Evolutionary conservation across 2,797 vertebrate genomes (phyloP).

Genomic region (Melanotaenia maccullochi): DNA sequence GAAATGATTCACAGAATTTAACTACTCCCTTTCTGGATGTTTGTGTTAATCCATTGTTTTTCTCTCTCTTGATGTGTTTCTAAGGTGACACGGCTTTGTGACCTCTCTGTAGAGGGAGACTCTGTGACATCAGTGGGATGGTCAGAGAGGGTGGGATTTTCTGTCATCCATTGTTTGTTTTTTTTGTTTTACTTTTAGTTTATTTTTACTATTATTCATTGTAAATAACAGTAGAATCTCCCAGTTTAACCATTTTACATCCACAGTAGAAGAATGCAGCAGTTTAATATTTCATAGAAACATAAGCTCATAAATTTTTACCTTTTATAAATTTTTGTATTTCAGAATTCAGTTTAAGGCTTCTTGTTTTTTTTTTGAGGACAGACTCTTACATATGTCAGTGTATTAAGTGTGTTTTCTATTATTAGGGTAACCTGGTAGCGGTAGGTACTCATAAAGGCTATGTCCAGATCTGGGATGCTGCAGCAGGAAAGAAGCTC

Average conservation of each 20-base stretch:
- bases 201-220: background rate
- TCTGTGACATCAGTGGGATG: slow-evolving; percentile 98
- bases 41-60: too few relatives aligned
- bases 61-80: background rate
- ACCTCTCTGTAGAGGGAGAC: slow-evolving; percentile 97
- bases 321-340: background rate
- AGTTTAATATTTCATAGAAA: slow-evolving; percentile 5
- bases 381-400: background rate
- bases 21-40: background rate
- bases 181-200: background rate
- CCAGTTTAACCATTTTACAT: background rate
- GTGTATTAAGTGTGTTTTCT: slow-evolving; percentile 1
- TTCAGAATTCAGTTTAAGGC: background rate
- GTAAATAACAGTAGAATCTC: background rate
- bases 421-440: slow-evolving; percentile 83
- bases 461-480: slow-evolving; percentile 96
- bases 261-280: background rate
- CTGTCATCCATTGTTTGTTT: background rate
- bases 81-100: slow-evolving; percentile 96
- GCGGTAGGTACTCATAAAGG: slow-evolving; percentile 88
- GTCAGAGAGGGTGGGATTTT: slow-evolving; percentile 93
- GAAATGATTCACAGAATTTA: background rate
- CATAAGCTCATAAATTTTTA: background rate
- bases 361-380: background rate
- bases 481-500: slow-evolving; percentile 95